phyloP scores from a whole-genome alignment of 1,140 invertebrate genomes.

The Carposina sasakii region DNA sequence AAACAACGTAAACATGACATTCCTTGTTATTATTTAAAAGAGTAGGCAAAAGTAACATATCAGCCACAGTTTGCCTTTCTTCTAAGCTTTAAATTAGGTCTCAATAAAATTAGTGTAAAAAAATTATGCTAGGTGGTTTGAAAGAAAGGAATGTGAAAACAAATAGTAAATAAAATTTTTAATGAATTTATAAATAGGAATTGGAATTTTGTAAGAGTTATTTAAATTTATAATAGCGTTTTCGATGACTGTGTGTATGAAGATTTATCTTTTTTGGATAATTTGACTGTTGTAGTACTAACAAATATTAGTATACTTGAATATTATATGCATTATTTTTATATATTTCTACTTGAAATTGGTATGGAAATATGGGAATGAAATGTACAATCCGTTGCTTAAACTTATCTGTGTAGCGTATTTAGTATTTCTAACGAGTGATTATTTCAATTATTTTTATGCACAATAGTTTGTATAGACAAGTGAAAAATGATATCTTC shows the following conservation, averaged over 20 bases:
- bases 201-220: slow-evolving; percentile 10
- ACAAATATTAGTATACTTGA: no score
- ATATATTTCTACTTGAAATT: no score
- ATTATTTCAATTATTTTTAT: no score
- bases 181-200: slow-evolving; percentile 9
- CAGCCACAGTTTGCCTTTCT: slow-evolving; percentile 16
- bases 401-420: no score
- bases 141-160: slow-evolving; percentile 12
- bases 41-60: slow-evolving; percentile 6
- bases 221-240: slow-evolving; percentile 5
- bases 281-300: slow-evolving; percentile 9
- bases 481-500: no score
- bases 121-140: slow-evolving; percentile 7
- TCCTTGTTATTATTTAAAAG: slow-evolving; percentile 16
- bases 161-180: slow-evolving; percentile 13
- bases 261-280: slow-evolving; percentile 9
- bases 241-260: slow-evolving; percentile 9
- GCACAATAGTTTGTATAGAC: no score
- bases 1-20: slow-evolving; percentile 25
- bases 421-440: no score
- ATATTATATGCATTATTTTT: no score
- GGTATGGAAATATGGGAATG: no score
- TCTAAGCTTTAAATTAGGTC: slow-evolving; percentile 25
- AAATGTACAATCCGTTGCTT: no score
- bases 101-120: slow-evolving; percentile 24